Evolutionary conservation across 1,140 invertebrate species (phyloP).

Genomic region (Ips typographus): DNA sequence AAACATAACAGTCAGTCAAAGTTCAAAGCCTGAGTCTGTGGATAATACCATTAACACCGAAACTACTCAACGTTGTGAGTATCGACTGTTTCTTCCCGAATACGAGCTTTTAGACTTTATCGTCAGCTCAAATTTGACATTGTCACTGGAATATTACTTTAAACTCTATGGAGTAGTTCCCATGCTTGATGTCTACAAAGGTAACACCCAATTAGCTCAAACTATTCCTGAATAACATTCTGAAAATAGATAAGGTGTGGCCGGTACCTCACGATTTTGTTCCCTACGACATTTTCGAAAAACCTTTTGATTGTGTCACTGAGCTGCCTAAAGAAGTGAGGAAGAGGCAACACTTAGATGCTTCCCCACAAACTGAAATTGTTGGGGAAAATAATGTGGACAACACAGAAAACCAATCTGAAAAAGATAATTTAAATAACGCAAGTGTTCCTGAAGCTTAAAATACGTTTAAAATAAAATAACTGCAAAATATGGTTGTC

Average conservation of each 20-base stretch:
- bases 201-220: neutral
- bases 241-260: constrained; percentile 38
- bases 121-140: constrained; percentile 26
- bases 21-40: no score
- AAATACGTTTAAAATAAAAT: no score
- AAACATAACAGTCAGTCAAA: no score
- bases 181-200: constrained; percentile 37
- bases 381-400: no score
- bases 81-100: constrained; percentile 22
- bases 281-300: constrained; percentile 40
- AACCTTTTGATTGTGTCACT: constrained; percentile 28
- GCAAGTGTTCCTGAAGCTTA: no score
- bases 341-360: neutral
- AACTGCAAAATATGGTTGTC: no score
- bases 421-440: no score
- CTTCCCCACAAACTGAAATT: neutral
- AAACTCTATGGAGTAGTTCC: constrained; percentile 29
- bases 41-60: no score
- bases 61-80: no score
- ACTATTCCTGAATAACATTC: no score
- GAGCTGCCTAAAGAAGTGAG: constrained; percentile 32
- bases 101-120: constrained; percentile 32
- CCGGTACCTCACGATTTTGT: constrained; percentile 40
- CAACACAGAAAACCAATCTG: no score
- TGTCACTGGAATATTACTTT: constrained; percentile 20